Base-by-base conservation (phyloP, 92 coral and sea anemone species). In the Ricordea florida region DNA sequence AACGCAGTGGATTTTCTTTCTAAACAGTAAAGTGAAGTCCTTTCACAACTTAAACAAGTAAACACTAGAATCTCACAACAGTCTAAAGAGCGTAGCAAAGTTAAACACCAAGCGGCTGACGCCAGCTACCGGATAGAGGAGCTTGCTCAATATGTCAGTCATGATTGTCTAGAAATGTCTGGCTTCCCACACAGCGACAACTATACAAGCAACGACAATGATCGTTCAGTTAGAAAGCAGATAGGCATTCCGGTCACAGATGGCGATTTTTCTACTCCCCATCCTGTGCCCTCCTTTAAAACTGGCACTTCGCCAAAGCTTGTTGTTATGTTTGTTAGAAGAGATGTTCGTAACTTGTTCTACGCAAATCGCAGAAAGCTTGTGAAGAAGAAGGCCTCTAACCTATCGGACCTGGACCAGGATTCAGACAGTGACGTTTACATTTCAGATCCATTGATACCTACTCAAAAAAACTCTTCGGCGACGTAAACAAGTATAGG, bases 321-420 rank as follows among this genome's bases (percentile, higher is more conserved):
- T 28, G 41, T 63, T 33, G 72, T 63, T 15, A 63, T 35, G 32
- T 63, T 63, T 41, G 50, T 45, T 36, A 57, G 52, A 33, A 33
- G 68, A 32, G 48, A 61, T 38, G 68, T 61, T 8, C 68, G 68
- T 8, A 55, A 55, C 37, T 25, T 10, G 66, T 34, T 24, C 13
- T 59, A 59, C 18, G 36, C 66, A 59, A 59, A 30, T 27, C 35
- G 66, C 23, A 25, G 66, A 29, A 59, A 59, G 20, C 40, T 59
- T 18, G 66, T 22, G 21, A 63, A 63, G 27, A 63, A 63, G 31
- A 51, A 42, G 2, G 66, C 40, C 37, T 30, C 22, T 22, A 40
- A 59, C 18, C 66, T 59, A 3, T n/a, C n/a, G n/a, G n/a, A n/a
- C n/a, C n/a, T n/a, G n/a, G n/a, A n/a, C n/a, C n/a, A n/a, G 42